phyloP scores from a whole-genome alignment of 2,113 vertebrate genomes.

The Sinosuthora webbiana region DNA sequence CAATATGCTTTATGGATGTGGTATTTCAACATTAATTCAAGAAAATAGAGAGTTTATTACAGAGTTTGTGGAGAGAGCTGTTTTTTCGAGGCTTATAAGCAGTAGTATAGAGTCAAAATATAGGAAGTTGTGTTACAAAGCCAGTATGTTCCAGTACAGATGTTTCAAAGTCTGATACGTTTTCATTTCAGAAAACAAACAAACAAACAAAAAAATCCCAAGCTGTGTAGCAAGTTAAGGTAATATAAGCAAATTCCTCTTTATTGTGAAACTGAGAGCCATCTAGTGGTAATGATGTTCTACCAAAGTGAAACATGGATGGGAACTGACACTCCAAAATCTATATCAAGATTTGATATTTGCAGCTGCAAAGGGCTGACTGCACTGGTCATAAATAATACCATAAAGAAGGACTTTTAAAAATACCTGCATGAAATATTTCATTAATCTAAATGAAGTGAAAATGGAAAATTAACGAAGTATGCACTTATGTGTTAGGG shows the following conservation, averaged over 20 bases:
- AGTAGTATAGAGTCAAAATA: not conserved
- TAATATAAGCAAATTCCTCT: not conserved
- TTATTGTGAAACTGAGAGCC: conserved; percentile 47
- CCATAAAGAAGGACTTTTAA: not conserved
- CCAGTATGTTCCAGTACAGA: not conserved
- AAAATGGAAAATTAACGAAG: not conserved
- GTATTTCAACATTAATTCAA: not conserved
- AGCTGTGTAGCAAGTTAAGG: not conserved
- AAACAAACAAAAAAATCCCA: not conserved
- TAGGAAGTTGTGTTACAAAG: not conserved
- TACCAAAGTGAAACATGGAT: not conserved
- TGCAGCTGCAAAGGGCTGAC: not conserved
- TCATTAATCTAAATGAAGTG: not conserved
- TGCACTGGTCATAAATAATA: not conserved
- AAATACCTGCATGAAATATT: not conserved
- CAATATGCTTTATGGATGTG: not conserved
- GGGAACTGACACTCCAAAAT: not conserved
- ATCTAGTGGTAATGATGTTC: conserved; percentile 43
- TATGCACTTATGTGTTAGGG: not conserved
- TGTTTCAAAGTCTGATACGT: not conserved
- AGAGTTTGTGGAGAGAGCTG: not conserved
- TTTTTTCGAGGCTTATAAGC: not conserved
- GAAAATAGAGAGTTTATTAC: not conserved
- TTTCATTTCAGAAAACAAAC: not conserved
- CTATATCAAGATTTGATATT: accelerated